Conservation (phyloP, 2,113 vertebrate species). For the Oophaga pumilio region DNA sequence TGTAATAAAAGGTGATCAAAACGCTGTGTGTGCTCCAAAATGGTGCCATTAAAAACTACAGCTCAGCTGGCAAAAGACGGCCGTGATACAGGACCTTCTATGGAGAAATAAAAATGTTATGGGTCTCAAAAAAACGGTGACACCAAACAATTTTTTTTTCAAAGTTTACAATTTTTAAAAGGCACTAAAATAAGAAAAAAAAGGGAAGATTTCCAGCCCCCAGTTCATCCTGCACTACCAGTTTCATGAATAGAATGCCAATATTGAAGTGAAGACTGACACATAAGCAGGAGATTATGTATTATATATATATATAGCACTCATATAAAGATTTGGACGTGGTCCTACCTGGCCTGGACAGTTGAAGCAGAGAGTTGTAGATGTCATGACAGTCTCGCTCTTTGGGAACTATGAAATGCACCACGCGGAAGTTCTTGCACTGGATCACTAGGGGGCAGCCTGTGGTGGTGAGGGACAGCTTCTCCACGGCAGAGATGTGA, state of each 20-base stretch:
- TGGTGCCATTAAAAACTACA: too few relatives aligned
- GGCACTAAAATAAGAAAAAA: too few relatives aligned
- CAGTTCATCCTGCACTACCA: neutral
- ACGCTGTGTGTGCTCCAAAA: too few relatives aligned
- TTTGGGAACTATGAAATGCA: slow-evolving; percentile 91
- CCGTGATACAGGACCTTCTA: too few relatives aligned
- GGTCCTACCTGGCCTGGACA: slow-evolving; percentile 85
- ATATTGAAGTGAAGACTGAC: neutral
- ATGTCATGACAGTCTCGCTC: slow-evolving; percentile 96
- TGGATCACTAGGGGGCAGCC: slow-evolving; percentile 95
- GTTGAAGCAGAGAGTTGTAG: slow-evolving; percentile 92
- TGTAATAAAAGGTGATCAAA: too few relatives aligned
- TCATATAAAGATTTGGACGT: neutral
- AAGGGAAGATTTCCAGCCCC: neutral
- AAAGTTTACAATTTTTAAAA: too few relatives aligned
- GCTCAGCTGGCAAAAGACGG: too few relatives aligned
- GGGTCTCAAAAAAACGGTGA: too few relatives aligned
- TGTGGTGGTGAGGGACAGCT: slow-evolving; percentile 89
- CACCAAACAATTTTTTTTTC: too few relatives aligned
- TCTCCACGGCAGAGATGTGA: slow-evolving; percentile 93
- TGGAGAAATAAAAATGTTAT: too few relatives aligned
- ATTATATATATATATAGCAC: too few relatives aligned
- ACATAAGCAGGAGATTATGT: neutral
- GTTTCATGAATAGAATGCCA: neutral
- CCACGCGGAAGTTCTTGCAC: slow-evolving; percentile 92